Conservation (phyloP, 2,888 invertebrate species). For the Nemapogon koenigi region DNA sequence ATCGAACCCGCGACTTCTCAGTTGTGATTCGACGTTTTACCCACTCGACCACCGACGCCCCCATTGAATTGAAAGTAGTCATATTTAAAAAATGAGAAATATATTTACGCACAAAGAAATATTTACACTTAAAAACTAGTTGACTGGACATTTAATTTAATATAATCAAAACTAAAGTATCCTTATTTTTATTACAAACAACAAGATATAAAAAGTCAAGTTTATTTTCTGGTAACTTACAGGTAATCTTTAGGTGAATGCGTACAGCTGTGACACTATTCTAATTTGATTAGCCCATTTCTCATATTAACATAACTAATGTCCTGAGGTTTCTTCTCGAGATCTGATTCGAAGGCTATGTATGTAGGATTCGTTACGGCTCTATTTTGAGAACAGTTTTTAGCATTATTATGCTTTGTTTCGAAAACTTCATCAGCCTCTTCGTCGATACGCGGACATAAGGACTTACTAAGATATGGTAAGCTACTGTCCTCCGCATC, state of each 20-base stretch:
- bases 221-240: not conserved
- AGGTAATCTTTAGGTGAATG: slow-evolving; percentile 20
- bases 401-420: slow-evolving; percentile 32
- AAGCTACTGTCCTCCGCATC: slow-evolving; percentile 39
- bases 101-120: no score
- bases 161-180: not conserved
- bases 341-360: slow-evolving; percentile 35
- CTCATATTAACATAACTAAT: slow-evolving; percentile 41
- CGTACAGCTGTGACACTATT: not conserved
- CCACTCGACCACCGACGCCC: no score
- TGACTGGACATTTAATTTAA: not conserved
- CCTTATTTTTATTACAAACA: not conserved
- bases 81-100: no score
- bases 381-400: slow-evolving; percentile 30
- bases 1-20: no score
- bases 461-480: slow-evolving; percentile 29
- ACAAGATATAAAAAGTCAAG: not conserved
- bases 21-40: no score
- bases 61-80: no score
- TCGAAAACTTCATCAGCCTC: slow-evolving; percentile 49
- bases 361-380: slow-evolving; percentile 53
- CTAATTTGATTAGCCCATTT: slow-evolving; percentile 56
- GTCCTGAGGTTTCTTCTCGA: slow-evolving; percentile 44
- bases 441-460: slow-evolving; percentile 42
- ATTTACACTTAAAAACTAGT: no score